A percentile compares a stretch with the other conserved stretches of the same genome.
phyloP scores from a whole-genome alignment of 2,888 invertebrate genomes.

The Tolmerus cingulatus region DNA sequence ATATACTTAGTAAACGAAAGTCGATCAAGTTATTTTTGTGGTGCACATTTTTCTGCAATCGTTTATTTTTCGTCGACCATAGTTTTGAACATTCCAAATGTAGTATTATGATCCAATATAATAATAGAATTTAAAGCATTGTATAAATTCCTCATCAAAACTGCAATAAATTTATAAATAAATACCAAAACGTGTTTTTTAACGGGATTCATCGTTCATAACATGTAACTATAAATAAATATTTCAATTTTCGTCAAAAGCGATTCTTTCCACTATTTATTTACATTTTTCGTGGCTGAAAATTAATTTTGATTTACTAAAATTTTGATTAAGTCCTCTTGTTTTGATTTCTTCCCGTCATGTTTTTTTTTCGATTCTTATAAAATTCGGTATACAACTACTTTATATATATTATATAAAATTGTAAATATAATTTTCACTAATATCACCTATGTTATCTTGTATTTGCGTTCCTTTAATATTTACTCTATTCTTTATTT shows the following conservation, averaged over 20 bases:
- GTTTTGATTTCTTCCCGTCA: background rate
- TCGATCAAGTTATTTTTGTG: background rate
- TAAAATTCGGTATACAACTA: constrained; percentile 35
- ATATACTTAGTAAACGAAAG: background rate
- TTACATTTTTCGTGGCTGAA: constrained; percentile 19
- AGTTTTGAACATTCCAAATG: background rate
- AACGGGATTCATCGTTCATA: constrained; percentile 8
- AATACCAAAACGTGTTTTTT: constrained; percentile 17
- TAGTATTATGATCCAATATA: constrained; percentile 16
- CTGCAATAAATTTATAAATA: constrained; percentile 26
- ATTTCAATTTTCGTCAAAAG: constrained; percentile 31
- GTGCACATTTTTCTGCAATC: background rate
- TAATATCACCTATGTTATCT: constrained; percentile 46
- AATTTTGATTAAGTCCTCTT: constrained; percentile 28
- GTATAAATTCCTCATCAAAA: constrained; percentile 3
- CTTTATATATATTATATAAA: constrained; percentile 33
- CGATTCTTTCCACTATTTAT: constrained; percentile 13
- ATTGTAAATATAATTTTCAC: constrained; percentile 47
- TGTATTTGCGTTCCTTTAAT: constrained; percentile 30
- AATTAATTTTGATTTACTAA: constrained; percentile 34
- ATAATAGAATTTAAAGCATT: constrained; percentile 10
- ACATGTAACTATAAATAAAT: constrained; percentile 37
- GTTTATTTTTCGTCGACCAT: background rate
- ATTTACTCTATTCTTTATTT: background rate
- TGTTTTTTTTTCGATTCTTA: background rate